Conservation (phyloP, 1,140 invertebrate genomes). For the Stegodyphus mimosarum region DNA sequence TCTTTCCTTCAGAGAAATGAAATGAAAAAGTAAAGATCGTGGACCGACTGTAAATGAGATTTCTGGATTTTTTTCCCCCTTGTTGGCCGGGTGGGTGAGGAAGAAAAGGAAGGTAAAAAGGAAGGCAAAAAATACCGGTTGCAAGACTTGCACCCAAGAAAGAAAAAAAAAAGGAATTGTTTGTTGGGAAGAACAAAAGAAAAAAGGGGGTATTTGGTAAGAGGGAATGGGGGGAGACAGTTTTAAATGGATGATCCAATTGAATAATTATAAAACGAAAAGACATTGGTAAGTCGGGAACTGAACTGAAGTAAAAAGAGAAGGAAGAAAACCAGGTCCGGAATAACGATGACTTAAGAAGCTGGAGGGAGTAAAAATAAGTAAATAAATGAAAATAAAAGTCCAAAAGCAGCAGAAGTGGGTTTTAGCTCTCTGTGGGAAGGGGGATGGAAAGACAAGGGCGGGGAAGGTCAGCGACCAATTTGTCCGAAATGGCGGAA, state of each 20-base stretch:
- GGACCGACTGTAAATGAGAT: slow-evolving; percentile 44
- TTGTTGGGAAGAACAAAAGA: not conserved
- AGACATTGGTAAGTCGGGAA: not conserved
- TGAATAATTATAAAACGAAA: slow-evolving; percentile 46
- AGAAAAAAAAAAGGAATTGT: not conserved
- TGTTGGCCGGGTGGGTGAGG: slow-evolving; percentile 1
- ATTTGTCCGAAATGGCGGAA: slow-evolving; percentile 36
- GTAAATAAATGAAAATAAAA: not conserved
- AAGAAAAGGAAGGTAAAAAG: not conserved
- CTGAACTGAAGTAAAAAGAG: not conserved
- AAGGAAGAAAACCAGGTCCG: not conserved
- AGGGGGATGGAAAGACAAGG: not conserved
- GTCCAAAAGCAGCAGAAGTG: not conserved
- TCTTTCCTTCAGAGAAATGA: slow-evolving; percentile 5
- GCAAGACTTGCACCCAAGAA: not conserved
- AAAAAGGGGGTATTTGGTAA: not conserved
- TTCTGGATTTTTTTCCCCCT: not conserved
- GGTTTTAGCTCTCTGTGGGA: not conserved
- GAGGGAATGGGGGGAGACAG: too few relatives aligned
- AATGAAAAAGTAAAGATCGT: slow-evolving; percentile 31
- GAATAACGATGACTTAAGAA: not conserved
- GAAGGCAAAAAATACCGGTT: not conserved
- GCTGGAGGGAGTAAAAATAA: not conserved
- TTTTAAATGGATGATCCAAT: slow-evolving; percentile 44
- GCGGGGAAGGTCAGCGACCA: not conserved